These are phyloP conservation scores for Callopanchax toddi DNA, from an alignment of 2,113 vertebrate genomes.

Conservation along the genomic window DNA sequence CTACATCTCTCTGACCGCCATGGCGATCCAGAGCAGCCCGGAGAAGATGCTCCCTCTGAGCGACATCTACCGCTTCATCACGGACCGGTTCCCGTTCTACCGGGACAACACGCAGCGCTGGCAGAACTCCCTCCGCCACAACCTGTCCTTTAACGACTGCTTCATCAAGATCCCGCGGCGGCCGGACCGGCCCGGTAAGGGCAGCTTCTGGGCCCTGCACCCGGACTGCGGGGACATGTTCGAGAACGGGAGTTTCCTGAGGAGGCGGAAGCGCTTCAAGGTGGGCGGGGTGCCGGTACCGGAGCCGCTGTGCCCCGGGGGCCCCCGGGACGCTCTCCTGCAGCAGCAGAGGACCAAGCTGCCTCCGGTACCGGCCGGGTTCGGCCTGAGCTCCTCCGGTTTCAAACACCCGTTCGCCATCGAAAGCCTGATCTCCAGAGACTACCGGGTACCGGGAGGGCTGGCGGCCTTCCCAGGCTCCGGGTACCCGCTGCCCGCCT, in stretches of 20 bases:
- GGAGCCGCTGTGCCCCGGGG: conserved; percentile 86
- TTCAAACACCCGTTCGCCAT: conserved; percentile 98
- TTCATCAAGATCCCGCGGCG: conserved; percentile 95
- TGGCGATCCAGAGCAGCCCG: conserved; percentile 95
- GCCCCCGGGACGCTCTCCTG: conserved; percentile 85
- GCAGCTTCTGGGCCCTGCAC: conserved; percentile 95
- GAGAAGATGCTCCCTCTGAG: conserved; percentile 97
- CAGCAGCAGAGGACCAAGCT: conserved; percentile 94
- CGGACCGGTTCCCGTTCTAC: conserved; percentile 95
- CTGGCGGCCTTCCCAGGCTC: conserved; percentile 86
- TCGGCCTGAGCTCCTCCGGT: conserved; percentile 81
- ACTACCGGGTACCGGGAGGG: conserved; percentile 92
- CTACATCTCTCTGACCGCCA: conserved; percentile 95
- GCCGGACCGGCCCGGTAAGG: conserved; percentile 94
- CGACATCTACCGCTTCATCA: conserved; percentile 98
- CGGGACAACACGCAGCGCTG: conserved; percentile 95
- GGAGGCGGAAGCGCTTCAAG: conserved; percentile 95
- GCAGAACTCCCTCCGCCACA: conserved; percentile 98
- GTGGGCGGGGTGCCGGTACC: conserved; percentile 78
- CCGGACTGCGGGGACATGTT: conserved; percentile 98
- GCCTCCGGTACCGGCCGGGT: conserved; percentile 83
- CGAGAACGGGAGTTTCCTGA: conserved; percentile 94
- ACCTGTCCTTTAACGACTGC: conserved; percentile 97
- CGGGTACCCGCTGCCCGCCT: conserved; percentile 87
- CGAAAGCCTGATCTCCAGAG: conserved; percentile 94